Percentiles rank a stretch among this genome's conserved stretches.
These are phyloP conservation scores for Tamandua tetradactyla DNA, from an alignment of 2,797 vertebrate genomes.

Conservation along the genomic window DNA sequence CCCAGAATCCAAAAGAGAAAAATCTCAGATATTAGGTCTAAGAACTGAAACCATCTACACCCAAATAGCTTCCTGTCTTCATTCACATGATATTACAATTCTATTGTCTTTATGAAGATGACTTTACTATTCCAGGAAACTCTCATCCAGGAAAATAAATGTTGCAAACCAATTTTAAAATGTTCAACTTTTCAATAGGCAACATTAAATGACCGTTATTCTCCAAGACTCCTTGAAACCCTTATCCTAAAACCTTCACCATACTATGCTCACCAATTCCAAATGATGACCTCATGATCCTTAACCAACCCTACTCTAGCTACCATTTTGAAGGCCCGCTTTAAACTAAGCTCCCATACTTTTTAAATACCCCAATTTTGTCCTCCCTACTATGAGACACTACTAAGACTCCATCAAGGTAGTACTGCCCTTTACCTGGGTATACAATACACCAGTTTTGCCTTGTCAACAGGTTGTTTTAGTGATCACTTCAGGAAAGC, in stretches of 20 bases:
- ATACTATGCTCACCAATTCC: neutral
- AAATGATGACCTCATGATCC: neutral
- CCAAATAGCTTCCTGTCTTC: neutral
- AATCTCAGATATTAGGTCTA: constrained; percentile 22
- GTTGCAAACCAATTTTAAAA: neutral
- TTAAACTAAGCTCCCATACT: neutral
- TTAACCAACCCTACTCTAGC: neutral
- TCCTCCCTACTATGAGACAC: neutral
- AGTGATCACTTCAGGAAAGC: neutral
- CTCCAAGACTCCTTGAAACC: neutral
- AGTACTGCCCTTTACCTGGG: neutral
- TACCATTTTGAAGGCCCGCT: neutral
- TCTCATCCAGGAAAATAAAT: neutral
- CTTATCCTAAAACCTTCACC: neutral
- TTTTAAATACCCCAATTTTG: neutral
- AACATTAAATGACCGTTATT: neutral
- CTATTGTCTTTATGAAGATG: neutral
- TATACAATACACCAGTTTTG: neutral
- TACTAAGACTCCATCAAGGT: neutral
- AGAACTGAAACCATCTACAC: neutral
- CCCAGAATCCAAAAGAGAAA: neutral
- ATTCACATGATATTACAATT: neutral
- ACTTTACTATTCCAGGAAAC: too few species aligned
- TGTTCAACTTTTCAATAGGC: neutral
- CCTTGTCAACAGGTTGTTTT: neutral